Evolutionary conservation across 2,113 vertebrate species (phyloP), one percentile per base, ranked within the genome.

Genomic region (Ictalurus furcatus): DNA sequence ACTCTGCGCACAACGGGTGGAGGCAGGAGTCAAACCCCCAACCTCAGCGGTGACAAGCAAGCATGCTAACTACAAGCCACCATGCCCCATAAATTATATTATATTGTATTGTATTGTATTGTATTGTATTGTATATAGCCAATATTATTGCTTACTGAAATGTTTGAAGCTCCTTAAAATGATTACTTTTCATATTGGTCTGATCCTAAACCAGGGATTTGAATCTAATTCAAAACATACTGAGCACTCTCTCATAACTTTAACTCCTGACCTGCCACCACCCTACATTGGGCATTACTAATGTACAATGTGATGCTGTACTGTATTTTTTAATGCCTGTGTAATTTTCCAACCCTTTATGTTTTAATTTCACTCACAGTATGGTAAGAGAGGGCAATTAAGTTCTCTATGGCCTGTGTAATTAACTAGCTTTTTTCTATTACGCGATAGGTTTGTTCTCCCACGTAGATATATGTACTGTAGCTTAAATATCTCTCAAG

Each of bases 391-490:
- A 56, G 28, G 28, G 25, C 28, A 30, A 30, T 54, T 19, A 80
- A 56, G 6, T 30, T 80, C 0, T 54, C 21, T 52, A 16, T n/a
- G 25, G 25, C 48, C 14, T 54, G 7, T 79, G 48, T n/a, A n/a
- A 48, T 87, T 67, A 81, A 16, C 44, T 25, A 23, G 40, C n/a
- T 54, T 30, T 67, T 3, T 54, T 63, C 19, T 80, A 54, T 34
- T 80, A 65, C 12, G 48, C 69, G n/a, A 28, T 87, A 13, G 79
- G 44, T 83, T 88, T 69, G 59, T 59, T 58, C 78, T 63, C 40
- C 8, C 28, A 63, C 19, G 16, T 37, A 84, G 81, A 82, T 34
- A 71, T n/a, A 81, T 84, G 28, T 48, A 48, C 44, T 48, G 44
- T 44, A 87, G 44, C 44, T 56, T 23, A 69, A 59, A 83, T 71